phyloP scores from a whole-genome alignment of 2,888 invertebrate species.

The Drosophila affinis region DNA sequence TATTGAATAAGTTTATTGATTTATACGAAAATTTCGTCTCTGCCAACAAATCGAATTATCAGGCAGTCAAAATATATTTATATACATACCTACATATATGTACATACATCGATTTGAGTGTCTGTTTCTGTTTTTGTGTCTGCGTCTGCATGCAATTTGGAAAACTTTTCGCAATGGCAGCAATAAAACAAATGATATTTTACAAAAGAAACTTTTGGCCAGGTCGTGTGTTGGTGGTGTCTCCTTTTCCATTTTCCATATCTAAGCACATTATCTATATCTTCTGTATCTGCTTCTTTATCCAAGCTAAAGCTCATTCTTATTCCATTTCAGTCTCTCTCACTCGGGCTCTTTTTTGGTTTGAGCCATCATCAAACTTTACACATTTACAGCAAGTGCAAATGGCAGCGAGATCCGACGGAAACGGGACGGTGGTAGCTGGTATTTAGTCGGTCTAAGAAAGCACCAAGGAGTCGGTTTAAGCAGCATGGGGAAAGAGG shows the following conservation, averaged over 20 bases:
- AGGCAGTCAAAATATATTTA: neutral
- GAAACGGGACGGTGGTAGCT: neutral
- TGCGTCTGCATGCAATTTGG: slow-evolving; percentile 63
- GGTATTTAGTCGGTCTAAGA: neutral
- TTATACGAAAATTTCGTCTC: slow-evolving; percentile 47
- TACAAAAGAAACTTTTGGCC: slow-evolving; percentile 62
- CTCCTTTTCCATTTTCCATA: neutral
- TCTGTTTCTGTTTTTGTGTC: slow-evolving; percentile 24
- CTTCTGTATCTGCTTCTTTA: neutral
- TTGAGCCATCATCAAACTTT: slow-evolving; percentile 67
- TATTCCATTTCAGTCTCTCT: neutral
- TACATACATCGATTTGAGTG: slow-evolving; percentile 4
- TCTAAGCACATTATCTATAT: neutral
- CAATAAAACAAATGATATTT: slow-evolving; percentile 76
- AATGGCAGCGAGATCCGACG: slow-evolving; percentile 28
- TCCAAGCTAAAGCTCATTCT: neutral
- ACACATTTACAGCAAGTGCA: slow-evolving; percentile 67
- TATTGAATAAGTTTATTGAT: slow-evolving; percentile 75
- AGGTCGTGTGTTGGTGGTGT: slow-evolving; percentile 32
- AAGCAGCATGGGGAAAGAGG: too few relatives aligned
- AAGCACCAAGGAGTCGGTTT: neutral
- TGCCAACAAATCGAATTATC: slow-evolving; percentile 2
- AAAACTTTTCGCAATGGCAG: slow-evolving; percentile 60
- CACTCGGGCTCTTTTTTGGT: slow-evolving; percentile 25
- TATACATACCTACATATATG: slow-evolving; percentile 12